Conservation (phyloP, 2,797 vertebrate genomes). For the Hafferia zeledoni region DNA sequence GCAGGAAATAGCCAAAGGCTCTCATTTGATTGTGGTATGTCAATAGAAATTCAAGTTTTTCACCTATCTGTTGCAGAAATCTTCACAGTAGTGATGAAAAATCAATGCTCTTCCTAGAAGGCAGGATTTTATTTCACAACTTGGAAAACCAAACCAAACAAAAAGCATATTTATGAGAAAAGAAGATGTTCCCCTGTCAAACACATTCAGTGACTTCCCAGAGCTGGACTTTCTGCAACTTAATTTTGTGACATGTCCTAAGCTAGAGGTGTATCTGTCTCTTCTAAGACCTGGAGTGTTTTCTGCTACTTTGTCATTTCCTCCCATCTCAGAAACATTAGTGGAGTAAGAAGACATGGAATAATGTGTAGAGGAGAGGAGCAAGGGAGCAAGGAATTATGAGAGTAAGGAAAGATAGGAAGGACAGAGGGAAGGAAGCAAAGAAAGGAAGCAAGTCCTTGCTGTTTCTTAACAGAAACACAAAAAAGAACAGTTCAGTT, state of each 20-base stretch:
- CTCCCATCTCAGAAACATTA: neutral
- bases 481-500: neutral
- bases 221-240: neutral
- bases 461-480: neutral
- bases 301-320: neutral
- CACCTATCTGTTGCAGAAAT: neutral
- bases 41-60: neutral
- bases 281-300: neutral
- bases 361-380: neutral
- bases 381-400: neutral
- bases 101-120: constrained; percentile 1
- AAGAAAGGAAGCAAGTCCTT: neutral
- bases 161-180: neutral
- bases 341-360: neutral
- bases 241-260: neutral
- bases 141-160: neutral
- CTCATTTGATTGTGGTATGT: neutral
- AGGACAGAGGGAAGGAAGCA: neutral
- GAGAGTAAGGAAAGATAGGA: neutral
- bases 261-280: neutral
- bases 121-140: neutral
- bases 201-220: neutral
- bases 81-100: neutral
- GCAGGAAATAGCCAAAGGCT: neutral
- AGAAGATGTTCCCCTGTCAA: neutral